Percentiles rank a stretch among this genome's conserved stretches.
Conservation (phyloP, 2,113 vertebrate genomes). For the Lophotis ruficrista region DNA sequence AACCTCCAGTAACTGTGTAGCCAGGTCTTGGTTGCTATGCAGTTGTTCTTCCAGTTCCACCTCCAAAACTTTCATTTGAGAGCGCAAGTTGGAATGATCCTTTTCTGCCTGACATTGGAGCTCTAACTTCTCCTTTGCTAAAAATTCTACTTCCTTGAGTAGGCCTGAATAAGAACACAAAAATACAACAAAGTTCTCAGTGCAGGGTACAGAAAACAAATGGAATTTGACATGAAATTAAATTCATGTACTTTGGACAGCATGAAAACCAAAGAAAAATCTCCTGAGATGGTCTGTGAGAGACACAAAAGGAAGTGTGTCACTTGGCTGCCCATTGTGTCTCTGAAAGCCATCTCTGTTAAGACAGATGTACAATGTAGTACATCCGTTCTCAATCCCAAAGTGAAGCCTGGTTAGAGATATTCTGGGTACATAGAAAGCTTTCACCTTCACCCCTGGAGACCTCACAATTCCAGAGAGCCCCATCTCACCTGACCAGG, state of each 20-base stretch:
- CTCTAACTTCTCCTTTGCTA: slow-evolving; percentile 85
- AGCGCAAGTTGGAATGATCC: slow-evolving; percentile 78
- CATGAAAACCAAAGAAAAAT: not conserved
- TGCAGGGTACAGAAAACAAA: not conserved
- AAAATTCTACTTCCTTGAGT: slow-evolving; percentile 81
- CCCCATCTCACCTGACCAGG: not conserved
- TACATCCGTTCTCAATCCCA: not conserved
- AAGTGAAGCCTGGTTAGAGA: not conserved
- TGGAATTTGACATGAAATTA: not conserved
- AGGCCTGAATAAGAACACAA: slow-evolving; percentile 75
- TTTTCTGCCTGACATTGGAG: slow-evolving; percentile 90
- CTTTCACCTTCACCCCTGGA: not conserved
- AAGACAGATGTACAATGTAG: accelerated
- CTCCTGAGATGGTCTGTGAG: not conserved
- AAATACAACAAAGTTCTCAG: not conserved
- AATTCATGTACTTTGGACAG: not conserved
- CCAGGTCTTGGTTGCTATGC: slow-evolving; percentile 73
- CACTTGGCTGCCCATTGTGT: not conserved
- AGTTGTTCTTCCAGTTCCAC: slow-evolving; percentile 90
- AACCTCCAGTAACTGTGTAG: slow-evolving; percentile 76
- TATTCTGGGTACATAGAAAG: not conserved
- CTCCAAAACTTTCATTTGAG: slow-evolving; percentile 85
- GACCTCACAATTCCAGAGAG: not conserved
- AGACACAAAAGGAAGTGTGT: not conserved
- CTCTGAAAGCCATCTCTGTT: not conserved